Evolutionary conservation across 1,140 invertebrate genomes (phyloP), one percentile per base, ranked within the genome.

Genomic region (Ips nitidus): DNA sequence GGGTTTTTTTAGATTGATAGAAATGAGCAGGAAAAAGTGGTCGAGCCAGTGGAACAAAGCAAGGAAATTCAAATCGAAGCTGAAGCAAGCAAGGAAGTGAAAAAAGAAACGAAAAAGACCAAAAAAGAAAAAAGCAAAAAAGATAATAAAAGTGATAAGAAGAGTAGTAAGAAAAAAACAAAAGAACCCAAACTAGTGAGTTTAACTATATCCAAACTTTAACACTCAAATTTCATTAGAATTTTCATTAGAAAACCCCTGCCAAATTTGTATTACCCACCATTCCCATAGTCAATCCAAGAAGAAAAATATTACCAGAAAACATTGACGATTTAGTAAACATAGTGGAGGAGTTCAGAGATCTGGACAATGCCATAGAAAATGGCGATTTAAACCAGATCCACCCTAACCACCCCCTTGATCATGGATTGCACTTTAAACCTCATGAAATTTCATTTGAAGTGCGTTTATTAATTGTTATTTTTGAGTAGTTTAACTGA

Each of bases 341-440:
- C 36, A n/a, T 73, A 3, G 39, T 71, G 22, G 69, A 71, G 52
- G 68, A 70, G 45, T 71, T 71, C 53, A 3, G 42, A 65, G 53
- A 59, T 22, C 66, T 73, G 39, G 70, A 73, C 7, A 41, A 52
- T 41, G 7, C 43, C 4, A 58, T 71, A 63, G 72, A 71, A 65
- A 53, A 71, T 47, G 41, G 36, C 22, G 55, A 71, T 42, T 45
- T 71, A 38, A 38, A 55, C 2, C n/a, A 39, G 22, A 22, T 0
- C 7, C 6, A 43, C 22, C 7, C 53, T 37, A 7, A 47, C 4
- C 4, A 41, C 0, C 22, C 40, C 50, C 5, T 61, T n/a, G 53
- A n/a, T n/a, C 64, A 71, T 57, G 2, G 6, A 47, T 6, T 47
- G 1, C 5, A 22, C 4, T n/a, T 55, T 38, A 39, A 5, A n/a